Base-by-base conservation (phyloP, 2,888 invertebrate genomes). In the Pimpla rufipes region DNA sequence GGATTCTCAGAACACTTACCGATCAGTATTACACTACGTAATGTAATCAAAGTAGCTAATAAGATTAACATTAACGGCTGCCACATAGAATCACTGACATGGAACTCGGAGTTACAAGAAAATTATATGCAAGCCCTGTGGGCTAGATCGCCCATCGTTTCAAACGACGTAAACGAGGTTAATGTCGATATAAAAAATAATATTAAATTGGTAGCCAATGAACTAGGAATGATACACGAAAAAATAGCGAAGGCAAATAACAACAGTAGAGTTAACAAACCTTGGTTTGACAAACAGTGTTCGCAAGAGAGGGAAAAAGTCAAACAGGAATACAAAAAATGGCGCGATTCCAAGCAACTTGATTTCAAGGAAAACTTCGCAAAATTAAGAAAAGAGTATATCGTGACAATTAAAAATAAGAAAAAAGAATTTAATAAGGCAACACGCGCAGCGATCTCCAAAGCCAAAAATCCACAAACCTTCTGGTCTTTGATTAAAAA, bases 201-300 rank as follows among this genome's bases (percentile, higher is more conserved):
- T 18, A 50, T 50, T 7, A n/a, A 50, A 50, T 18, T 50, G 18
- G 18, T 50, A 50, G 50, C 50, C 18, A 8, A 47, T n/a, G n/a
- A n/a, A n/a, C n/a, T n/a, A n/a, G n/a, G n/a, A n/a, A n/a, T n/a
- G n/a, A n/a, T n/a, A n/a, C 18, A 18, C n/a, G 50, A 50, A 16
- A 50, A 50, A 50, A 50, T 18, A n/a, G 47, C 16, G 16, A 7
- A n/a, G 16, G 47, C 16, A 16, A 16, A 47, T 16, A 47, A 16
- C 16, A 47, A 47, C n/a, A 4, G 16, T 47, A 47, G 16, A 16
- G 47, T 16, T 16, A 47, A 42, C 45, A 67, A 40, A 18, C 37
- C 67, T 11, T 66, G 66, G 66, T 66, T 66, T 42, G 66, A 66
- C 37, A 11, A 35, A 11, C 16, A 66, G 35, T 67, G 45, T 18